Evolutionary conservation across 2,113 vertebrate species (phyloP).

Genomic region (Lethenteron reissneri): DNA sequence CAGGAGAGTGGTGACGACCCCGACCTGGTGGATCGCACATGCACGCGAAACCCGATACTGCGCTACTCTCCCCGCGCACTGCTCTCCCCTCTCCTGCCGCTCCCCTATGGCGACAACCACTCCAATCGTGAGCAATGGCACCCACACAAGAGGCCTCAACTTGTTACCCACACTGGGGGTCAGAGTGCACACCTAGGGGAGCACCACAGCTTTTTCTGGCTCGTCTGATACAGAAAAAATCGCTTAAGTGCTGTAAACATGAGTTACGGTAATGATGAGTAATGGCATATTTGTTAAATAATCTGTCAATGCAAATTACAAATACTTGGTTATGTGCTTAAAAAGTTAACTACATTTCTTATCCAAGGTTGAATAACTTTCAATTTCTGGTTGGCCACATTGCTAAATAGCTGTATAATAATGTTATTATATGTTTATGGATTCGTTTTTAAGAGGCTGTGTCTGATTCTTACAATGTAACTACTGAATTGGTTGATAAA

Average conservation of each 20-base stretch:
- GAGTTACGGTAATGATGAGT: too few relatives aligned
- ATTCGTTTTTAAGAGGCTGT: too few relatives aligned
- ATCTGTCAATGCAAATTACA: too few relatives aligned
- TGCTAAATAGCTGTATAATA: too few relatives aligned
- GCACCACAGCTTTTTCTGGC: neutral
- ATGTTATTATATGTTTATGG: too few relatives aligned
- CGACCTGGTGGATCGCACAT: slow-evolving; percentile 72
- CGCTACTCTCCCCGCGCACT: slow-evolving; percentile 62
- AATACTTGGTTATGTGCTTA: too few relatives aligned
- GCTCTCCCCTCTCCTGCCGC: slow-evolving; percentile 69
- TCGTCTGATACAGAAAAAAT: slow-evolving; percentile 2
- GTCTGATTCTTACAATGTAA: too few relatives aligned
- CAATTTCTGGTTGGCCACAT: too few relatives aligned
- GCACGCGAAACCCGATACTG: slow-evolving; percentile 65
- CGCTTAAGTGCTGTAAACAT: neutral
- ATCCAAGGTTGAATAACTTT: too few relatives aligned
- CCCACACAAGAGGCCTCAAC: neutral
- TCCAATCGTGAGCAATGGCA: slow-evolving; percentile 28
- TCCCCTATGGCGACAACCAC: slow-evolving; percentile 53
- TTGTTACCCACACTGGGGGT: neutral
- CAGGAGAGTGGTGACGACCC: slow-evolving; percentile 62
- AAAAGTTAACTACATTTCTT: too few relatives aligned
- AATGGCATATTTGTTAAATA: too few relatives aligned
- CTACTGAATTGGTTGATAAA: too few relatives aligned
- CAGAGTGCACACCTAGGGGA: neutral